Conservation (phyloP, 1,140 invertebrate species). For the Hestina assimilis region DNA sequence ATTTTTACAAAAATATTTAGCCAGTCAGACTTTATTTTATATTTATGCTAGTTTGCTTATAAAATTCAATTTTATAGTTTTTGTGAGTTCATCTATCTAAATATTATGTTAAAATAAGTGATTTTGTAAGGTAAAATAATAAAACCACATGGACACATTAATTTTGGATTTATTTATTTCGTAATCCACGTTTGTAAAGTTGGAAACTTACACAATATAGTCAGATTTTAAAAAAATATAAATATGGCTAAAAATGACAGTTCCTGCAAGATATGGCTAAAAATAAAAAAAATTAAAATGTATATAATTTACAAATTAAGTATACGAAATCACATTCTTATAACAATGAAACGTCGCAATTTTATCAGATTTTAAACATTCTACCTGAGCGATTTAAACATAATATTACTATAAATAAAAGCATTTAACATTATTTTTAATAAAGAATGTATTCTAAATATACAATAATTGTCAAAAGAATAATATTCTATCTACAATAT, state of each 20-base stretch:
- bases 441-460: constrained; percentile 62
- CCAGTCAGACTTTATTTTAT: too few species aligned
- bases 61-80: too few species aligned
- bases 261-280: constrained; percentile 58
- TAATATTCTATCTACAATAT: constrained; percentile 77
- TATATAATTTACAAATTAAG: constrained; percentile 50
- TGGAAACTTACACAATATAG: constrained; percentile 73
- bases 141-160: constrained; percentile 34
- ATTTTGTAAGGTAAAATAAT: constrained; percentile 17
- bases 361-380: constrained; percentile 39
- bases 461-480: constrained; percentile 74
- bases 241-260: constrained; percentile 71
- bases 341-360: constrained; percentile 43
- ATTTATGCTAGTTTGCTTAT: too few species aligned
- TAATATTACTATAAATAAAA: constrained; percentile 66
- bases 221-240: constrained; percentile 74
- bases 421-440: constrained; percentile 62
- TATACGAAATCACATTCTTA: constrained; percentile 55
- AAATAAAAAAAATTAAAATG: constrained; percentile 47
- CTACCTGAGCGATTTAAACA: constrained; percentile 62
- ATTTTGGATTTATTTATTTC: constrained; percentile 74
- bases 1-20: too few species aligned
- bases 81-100: not conserved
- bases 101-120: not conserved
- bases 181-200: constrained; percentile 73